Evolutionary conservation across 2,888 invertebrate species (phyloP).

Genomic region (Drosophila siamana): DNA sequence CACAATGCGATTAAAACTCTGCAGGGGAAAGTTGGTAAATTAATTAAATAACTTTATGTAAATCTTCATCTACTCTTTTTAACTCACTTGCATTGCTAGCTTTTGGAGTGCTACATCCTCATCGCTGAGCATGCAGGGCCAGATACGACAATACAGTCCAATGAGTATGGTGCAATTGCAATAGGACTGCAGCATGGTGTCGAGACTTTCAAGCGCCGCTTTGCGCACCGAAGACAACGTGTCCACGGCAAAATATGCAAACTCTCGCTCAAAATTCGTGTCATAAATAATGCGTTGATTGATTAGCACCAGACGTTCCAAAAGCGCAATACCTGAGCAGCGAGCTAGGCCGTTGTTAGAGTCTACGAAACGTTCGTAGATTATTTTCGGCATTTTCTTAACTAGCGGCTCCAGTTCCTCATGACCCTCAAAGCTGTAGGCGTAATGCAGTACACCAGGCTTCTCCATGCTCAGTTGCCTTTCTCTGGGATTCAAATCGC

Average conservation of each 20-base stretch:
- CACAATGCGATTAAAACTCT: slow-evolving; percentile 83
- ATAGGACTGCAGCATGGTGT: slow-evolving; percentile 77
- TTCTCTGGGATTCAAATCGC: slow-evolving; percentile 65
- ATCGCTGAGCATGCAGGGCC: slow-evolving; percentile 82
- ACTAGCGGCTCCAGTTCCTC: slow-evolving; percentile 74
- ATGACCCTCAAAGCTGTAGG: slow-evolving; percentile 81
- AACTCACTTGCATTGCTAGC: slow-evolving; percentile 77
- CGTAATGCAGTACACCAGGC: slow-evolving; percentile 66
- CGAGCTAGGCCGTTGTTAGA: slow-evolving; percentile 77
- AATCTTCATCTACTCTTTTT: no score
- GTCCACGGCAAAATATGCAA: slow-evolving; percentile 74
- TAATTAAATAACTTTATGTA: no score
- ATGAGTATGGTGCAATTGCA: slow-evolving; percentile 83
- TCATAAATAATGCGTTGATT: slow-evolving; percentile 83
- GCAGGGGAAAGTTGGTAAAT: neutral
- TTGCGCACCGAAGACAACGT: slow-evolving; percentile 80
- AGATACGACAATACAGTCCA: slow-evolving; percentile 83
- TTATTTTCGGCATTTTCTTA: slow-evolving; percentile 74
- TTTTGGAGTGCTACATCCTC: slow-evolving; percentile 80
- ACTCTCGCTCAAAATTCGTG: slow-evolving; percentile 83
- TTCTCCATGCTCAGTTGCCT: slow-evolving; percentile 76
- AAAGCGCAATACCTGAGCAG: slow-evolving; percentile 78
- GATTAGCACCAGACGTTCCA: slow-evolving; percentile 78
- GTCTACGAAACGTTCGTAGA: slow-evolving; percentile 77
- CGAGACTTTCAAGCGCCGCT: slow-evolving; percentile 77